Evolutionary conservation across 2,888 invertebrate genomes (phyloP), one percentile per base, ranked within the genome.

Genomic region (Aricia artaxerxes): DNA sequence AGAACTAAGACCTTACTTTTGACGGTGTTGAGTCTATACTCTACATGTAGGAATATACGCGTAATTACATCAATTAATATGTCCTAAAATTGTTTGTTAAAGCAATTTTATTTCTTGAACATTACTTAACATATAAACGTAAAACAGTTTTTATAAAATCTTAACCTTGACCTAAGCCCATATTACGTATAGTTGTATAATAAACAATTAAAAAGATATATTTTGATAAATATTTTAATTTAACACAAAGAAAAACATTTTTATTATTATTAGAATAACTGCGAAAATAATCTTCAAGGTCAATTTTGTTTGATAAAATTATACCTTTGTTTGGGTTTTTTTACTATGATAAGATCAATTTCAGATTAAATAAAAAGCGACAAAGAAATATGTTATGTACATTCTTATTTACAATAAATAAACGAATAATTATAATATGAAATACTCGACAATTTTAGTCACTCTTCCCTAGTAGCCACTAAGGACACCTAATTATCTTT

Each of bases 251-350:
- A 11, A 69, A 69, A 69, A 69, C 5, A 5, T 13, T 35, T 7
- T 7, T 49, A 16, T 69, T 69, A 69, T 69, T 69, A 35, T 35
- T 35, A 69, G 69, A 69, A 69, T 69, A 69, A 69, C 69, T 69
- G 69, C 69, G 69, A 69, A 69, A 69, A 69, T 35, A 13, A 69
- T 69, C 35, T 69, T 69, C 69, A 69, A 69, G 69, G 35, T 69
- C 38, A 69, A 69, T 35, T 38, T 69, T 69, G 16, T 69, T 69
- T 69, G 69, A 69, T 69, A 69, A 69, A 16, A 69, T 35, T 35
- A 38, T 35, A 69, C 38, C 69, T 69, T 35, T 69, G 69, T 38
- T 69, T 35, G 1, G 35, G 5, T 13, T 69, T 69, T 11, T 69
- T 64, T 31, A 4, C 64, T 64, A 64, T 64, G 64, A 69, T 69